Base-by-base conservation (phyloP, 1,140 invertebrate genomes). In the Diprion similis region DNA sequence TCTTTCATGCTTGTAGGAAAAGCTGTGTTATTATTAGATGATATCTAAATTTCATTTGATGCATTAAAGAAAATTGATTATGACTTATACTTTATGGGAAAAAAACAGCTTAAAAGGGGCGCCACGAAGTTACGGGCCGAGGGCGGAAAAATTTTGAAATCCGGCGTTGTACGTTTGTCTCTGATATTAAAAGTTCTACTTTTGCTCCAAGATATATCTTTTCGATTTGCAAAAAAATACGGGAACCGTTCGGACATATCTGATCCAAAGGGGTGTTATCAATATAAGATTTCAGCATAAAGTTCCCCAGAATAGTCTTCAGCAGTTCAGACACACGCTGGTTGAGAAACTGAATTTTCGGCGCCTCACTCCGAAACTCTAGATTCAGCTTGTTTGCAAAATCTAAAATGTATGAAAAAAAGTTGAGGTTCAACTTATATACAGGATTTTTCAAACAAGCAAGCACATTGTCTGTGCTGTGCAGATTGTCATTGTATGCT, bases 331-430 rank as follows among this genome's bases (percentile, higher is more conserved):
- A 6, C 7, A 73, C 72, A 17, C 66, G 65, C 18, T 47, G 4
- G 6, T 65, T 46, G 11, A 71, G 66, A 15, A 74, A 17, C 47
- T 73, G 47, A 66, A 70, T 45, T 48, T 68, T 47, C 19, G 69
- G 73, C 18, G 64, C 2, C 47, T 71, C 73, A 1, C 51, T 45
- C 48, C 71, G 73, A 66, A 74, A 73, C 19, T 73, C 72, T 13
- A 71, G 13, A 67, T 71, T 74, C 66, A 74, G 48, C 66, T 18
- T 10, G 19, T 74, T 74, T 1, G 66, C 69, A 4, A 10, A 13
- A 8, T 74, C 70, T 19, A 71, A 51, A 70, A 74, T 71, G 45
- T 71, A 67, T 1, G 68, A 71, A 1, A 74, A 59, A 67, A 74
- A 74, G 18, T 45, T 47, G 48, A 71, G 71, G 66, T 71, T 70